phyloP scores from a whole-genome alignment of 2,113 vertebrate species.

The Hippocampus mohnikei region DNA sequence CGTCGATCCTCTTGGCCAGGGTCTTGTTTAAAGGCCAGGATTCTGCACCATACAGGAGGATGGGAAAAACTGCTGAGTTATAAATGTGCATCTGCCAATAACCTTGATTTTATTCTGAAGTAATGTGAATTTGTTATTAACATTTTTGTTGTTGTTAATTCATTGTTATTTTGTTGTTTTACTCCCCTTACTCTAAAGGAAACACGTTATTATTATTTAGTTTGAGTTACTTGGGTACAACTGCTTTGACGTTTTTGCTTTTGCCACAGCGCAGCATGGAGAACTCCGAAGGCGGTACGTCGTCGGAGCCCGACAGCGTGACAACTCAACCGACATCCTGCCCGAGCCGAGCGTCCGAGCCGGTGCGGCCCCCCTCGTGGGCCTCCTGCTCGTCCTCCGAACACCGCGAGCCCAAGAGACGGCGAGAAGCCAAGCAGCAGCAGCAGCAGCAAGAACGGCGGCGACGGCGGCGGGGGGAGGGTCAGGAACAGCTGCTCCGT shows the following conservation, averaged over 20 bases:
- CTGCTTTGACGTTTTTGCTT: background rate
- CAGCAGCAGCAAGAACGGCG: constrained; percentile 33
- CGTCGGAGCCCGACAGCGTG: constrained; percentile 20
- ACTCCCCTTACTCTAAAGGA: background rate
- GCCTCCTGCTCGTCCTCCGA: constrained; percentile 23
- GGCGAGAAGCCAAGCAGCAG: constrained; percentile 63
- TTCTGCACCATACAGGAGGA: no score
- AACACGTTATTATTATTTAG: background rate
- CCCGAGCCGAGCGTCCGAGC: constrained; percentile 34
- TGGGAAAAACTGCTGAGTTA: no score
- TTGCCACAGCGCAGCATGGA: constrained; percentile 52
- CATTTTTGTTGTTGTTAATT: background rate
- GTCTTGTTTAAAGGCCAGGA: no score
- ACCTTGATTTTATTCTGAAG: background rate
- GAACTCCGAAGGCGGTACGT: constrained; percentile 36
- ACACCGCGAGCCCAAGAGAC: constrained; percentile 64
- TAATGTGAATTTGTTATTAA: background rate
- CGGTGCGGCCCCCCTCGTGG: constrained; percentile 22
- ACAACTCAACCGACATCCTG: constrained; percentile 13
- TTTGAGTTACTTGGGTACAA: no score
- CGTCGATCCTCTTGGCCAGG: no score
- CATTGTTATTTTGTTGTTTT: background rate
- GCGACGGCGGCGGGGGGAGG: constrained; percentile 39
- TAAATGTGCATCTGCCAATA: background rate
- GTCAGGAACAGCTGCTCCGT: constrained; percentile 62